Conservation (phyloP, 2,113 vertebrate species). For the Sisor rabdophorus region DNA sequence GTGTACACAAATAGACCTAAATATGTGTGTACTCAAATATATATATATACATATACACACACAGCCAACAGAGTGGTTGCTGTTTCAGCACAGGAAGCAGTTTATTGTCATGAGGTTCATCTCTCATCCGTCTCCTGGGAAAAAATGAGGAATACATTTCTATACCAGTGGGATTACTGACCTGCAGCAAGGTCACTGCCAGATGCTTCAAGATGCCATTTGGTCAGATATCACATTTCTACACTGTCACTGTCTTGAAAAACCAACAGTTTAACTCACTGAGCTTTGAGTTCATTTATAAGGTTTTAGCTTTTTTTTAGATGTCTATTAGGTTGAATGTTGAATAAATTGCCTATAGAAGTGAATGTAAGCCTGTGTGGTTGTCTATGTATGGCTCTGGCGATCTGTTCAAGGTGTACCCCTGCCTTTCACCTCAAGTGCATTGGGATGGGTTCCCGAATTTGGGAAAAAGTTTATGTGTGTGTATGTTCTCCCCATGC, state of each 20-base stretch:
- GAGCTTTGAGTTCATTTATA: not conserved
- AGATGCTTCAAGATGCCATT: not conserved
- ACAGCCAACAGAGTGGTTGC: not conserved
- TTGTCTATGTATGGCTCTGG: too few species aligned
- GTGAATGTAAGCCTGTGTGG: too few species aligned
- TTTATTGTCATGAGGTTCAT: conserved; percentile 16
- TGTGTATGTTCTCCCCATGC: too few species aligned
- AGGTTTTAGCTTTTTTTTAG: not conserved
- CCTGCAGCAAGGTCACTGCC: not conserved
- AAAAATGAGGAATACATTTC: conserved; percentile 22
- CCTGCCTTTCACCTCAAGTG: too few species aligned
- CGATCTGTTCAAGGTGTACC: too few species aligned
- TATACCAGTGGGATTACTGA: not conserved
- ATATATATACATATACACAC: not conserved
- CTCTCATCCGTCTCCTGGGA: conserved; percentile 1
- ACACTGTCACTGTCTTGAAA: not conserved
- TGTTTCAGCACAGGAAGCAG: conserved; percentile 19
- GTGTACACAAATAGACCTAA: too few species aligned
- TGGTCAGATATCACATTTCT: conserved; percentile 13
- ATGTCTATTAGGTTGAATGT: too few species aligned
- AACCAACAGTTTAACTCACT: not conserved
- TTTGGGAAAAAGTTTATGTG: too few species aligned
- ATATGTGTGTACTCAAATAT: too few species aligned
- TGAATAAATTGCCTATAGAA: too few species aligned
- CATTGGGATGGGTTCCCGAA: too few species aligned